Evolutionary conservation across 2,888 invertebrate species (phyloP).

Genomic region (Leptogaster cylindrica): DNA sequence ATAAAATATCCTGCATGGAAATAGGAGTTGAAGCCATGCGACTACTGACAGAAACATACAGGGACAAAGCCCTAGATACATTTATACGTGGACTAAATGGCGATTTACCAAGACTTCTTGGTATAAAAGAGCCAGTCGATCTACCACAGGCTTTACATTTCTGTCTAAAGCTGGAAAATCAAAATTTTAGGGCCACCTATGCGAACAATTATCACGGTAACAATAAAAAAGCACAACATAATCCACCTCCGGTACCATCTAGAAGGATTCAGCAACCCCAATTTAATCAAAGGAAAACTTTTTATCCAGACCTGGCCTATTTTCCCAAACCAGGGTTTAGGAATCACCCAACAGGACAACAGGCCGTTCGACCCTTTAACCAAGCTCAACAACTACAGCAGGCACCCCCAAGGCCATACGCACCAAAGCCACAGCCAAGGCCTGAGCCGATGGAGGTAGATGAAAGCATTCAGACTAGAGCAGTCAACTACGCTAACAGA

Average conservation of each 20-base stretch:
- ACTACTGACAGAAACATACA: constrained; percentile 44
- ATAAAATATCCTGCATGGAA: constrained; percentile 45
- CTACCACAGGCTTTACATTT: constrained; percentile 46
- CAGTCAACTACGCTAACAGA: neutral
- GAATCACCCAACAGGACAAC: constrained; percentile 21
- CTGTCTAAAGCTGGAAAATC: constrained; percentile 45
- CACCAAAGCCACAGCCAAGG: neutral
- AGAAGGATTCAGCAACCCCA: neutral
- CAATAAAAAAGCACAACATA: neutral
- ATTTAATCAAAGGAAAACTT: constrained; percentile 2
- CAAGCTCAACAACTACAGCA: neutral
- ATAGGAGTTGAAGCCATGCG: constrained; percentile 44
- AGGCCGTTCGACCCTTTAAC: neutral
- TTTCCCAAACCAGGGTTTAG: constrained; percentile 25
- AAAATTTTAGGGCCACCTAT: constrained; percentile 36
- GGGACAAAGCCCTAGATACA: constrained; percentile 49
- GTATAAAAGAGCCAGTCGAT: constrained; percentile 34
- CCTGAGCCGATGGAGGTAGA: constrained; percentile 29
- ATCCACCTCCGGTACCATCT: constrained; percentile 10
- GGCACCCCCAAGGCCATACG: neutral
- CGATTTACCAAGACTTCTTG: constrained; percentile 34
- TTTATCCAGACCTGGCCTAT: constrained; percentile 22
- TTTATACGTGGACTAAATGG: constrained; percentile 48
- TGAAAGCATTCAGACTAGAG: neutral
- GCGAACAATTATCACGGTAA: constrained; percentile 1